Evolutionary conservation across 2,113 vertebrate genomes (phyloP), one percentile per base, ranked within the genome.

Genomic region (Potamarius usumacintae): DNA sequence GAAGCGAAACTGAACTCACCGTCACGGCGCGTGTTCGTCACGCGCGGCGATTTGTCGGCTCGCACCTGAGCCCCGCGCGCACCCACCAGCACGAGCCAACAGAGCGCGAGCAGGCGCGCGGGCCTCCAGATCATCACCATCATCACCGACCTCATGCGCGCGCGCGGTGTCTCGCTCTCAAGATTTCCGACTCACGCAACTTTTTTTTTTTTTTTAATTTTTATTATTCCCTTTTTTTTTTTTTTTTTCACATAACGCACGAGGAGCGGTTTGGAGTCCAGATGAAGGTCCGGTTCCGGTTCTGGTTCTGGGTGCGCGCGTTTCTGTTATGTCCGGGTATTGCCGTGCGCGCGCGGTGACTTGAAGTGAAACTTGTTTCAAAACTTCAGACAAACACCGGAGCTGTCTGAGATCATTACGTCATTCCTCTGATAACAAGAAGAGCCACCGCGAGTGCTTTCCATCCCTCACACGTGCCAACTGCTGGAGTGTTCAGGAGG

Each of bases 21-120:
- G 52, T 83, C 87, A 5, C 86, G 84, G 22, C 82, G 83, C 27
- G 67, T 50, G 86, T 34, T 85, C 4, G 86, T 18, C 27, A 83
- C 15, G 53, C 89, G 86, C 30, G 80, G 34, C 48, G 60, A 79
- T 71, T 69, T 85, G 69, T 71, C 87, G 69, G 83, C 87, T 58
- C 85, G 76, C 80, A 86, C 89, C 80, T 90, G 87, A 72, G 80
- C 80, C 57, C 83, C 74, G 17, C 74, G 82, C 78, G 52, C 34
- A 63, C 27, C n/a, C n/a, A 25, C 34, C 72, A 58, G 11, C 76
- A 82, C 25, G 84, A 90, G 34, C 7, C 10, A 42, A 42, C 42
- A 65, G 60, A 84, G 50, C 15, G 85, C 84, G 84, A 90, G 79
- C 89, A 90, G 80, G 63, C 86, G 87, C 89, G 76, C 69, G 86